These are phyloP conservation scores for Dynastes hyllus DNA, from an alignment of 2,888 invertebrate genomes.

Conservation along the genomic window DNA sequence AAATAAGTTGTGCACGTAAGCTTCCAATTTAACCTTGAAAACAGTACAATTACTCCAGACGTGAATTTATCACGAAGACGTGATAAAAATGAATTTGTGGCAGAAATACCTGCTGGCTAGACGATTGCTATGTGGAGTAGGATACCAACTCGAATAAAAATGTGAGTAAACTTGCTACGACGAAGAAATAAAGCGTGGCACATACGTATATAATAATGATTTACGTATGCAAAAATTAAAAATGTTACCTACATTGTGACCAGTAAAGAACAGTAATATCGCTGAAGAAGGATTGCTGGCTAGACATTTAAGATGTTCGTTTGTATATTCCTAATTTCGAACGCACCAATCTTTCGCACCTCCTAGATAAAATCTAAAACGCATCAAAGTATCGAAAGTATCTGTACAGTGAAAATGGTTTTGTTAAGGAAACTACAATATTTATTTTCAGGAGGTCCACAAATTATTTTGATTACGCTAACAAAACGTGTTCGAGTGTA, in stretches of 20 bases:
- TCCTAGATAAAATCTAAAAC: neutral
- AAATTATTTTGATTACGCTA: neutral
- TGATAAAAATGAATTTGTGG: constrained; percentile 47
- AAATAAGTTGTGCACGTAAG: constrained; percentile 31
- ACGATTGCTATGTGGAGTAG: neutral
- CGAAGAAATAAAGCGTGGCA: neutral
- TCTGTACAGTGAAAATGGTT: neutral
- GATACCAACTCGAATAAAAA: constrained; percentile 25
- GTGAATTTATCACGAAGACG: constrained; percentile 46
- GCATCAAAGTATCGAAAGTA: neutral
- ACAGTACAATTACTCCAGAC: constrained; percentile 38
- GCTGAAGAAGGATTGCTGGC: neutral
- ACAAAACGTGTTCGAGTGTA: neutral
- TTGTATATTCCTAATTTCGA: neutral
- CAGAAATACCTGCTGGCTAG: constrained; percentile 35
- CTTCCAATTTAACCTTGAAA: constrained; percentile 46
- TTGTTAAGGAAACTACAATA: too few relatives aligned
- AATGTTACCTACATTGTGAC: neutral
- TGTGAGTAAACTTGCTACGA: neutral
- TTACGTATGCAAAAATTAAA: neutral
- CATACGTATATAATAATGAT: neutral
- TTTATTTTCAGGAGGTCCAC: too few relatives aligned
- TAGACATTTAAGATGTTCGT: neutral
- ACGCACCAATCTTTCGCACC: neutral
- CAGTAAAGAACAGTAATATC: neutral